Evolutionary conservation across 1,140 invertebrate species (phyloP).

Genomic region (Bombus vancouverensis): DNA sequence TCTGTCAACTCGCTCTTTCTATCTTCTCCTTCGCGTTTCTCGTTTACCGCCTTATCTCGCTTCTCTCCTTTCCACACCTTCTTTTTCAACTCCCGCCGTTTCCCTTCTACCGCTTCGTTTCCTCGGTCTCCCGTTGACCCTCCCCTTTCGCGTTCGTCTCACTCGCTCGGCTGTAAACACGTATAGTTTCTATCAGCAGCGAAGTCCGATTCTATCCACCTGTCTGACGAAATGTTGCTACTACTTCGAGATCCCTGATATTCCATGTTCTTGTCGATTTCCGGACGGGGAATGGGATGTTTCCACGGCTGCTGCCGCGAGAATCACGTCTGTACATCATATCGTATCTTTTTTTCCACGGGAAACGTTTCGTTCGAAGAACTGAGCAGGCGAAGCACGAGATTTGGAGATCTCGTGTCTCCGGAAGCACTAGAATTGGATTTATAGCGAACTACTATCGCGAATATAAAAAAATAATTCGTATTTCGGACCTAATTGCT

Average conservation of each 20-base stretch:
- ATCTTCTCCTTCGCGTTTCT: conserved; percentile 37
- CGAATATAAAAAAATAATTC: not conserved
- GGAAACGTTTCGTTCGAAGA: not conserved
- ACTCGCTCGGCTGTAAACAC: conserved; percentile 18
- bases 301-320: not conserved
- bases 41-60: not conserved
- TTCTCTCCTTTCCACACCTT: not conserved
- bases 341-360: not conserved
- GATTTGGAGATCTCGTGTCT: conserved; percentile 4
- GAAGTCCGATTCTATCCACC: conserved; percentile 17
- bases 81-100: conserved; percentile 17
- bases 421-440: not conserved
- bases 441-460: not conserved
- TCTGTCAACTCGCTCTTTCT: conserved; percentile 35
- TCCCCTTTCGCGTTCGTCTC: not conserved
- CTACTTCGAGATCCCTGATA: conserved; percentile 1
- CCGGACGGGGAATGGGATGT: conserved; percentile 16
- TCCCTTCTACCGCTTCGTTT: conserved; percentile 41
- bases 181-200: not conserved
- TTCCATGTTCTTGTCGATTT: conserved; percentile 31
- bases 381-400: not conserved
- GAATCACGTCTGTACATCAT: conserved; percentile 26
- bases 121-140: conserved; percentile 42
- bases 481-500: not conserved
- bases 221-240: conserved; percentile 28